A percentile compares a stretch with the other conserved stretches of the same genome.
Evolutionary conservation across 2,113 vertebrate species (phyloP).

Genomic region (Platichthys stellatus): DNA sequence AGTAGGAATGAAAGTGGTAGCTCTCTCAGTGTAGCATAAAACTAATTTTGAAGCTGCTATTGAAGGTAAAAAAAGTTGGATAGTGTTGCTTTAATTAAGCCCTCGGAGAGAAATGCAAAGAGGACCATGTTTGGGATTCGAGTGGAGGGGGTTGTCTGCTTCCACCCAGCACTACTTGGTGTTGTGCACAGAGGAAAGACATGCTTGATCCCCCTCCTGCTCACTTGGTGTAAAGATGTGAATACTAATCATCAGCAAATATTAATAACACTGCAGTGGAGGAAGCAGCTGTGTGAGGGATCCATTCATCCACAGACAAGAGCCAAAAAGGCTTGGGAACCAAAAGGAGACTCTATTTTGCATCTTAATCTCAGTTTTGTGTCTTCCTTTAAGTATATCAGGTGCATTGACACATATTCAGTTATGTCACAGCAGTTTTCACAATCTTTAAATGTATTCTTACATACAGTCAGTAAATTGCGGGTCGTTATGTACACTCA

Average conservation of each 20-base stretch:
- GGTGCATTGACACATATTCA: background rate
- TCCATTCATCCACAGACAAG: conserved; percentile 11
- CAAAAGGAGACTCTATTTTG: background rate
- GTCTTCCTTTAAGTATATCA: background rate
- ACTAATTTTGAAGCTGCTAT: background rate
- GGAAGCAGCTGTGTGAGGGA: background rate
- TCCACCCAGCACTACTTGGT: background rate
- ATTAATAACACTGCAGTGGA: conserved; percentile 11
- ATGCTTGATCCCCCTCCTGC: conserved; percentile 24
- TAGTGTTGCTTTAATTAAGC: background rate
- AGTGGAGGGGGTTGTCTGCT: background rate
- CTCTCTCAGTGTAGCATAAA: too few species aligned
- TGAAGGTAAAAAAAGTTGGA: background rate
- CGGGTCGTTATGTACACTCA: background rate
- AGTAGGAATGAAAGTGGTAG: too few species aligned
- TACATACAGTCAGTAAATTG: background rate
- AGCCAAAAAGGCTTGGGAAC: background rate
- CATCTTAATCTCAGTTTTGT: background rate
- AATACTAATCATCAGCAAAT: conserved; percentile 19
- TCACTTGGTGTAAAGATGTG: conserved; percentile 15
- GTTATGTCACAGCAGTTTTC: background rate
- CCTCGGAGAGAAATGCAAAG: background rate
- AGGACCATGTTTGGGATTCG: background rate
- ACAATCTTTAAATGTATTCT: background rate
- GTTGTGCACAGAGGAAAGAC: conserved; percentile 20